phyloP scores from a whole-genome alignment of 2,113 vertebrate genomes.

The Numenius arquata region DNA sequence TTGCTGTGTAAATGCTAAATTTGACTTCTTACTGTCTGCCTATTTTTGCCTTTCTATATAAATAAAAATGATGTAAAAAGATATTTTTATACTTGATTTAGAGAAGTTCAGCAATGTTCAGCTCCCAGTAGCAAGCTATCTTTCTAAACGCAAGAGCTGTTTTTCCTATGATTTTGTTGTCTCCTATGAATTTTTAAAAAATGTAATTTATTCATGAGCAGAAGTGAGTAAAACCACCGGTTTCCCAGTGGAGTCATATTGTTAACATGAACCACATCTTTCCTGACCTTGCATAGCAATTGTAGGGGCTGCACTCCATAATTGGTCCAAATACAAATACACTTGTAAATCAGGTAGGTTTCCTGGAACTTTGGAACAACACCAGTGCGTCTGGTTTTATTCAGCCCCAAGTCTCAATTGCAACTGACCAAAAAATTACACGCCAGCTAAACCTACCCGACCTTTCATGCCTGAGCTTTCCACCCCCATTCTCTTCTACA shows the following conservation, averaged over 20 bases:
- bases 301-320: not conserved
- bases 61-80: slow-evolving; percentile 11
- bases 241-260: not conserved
- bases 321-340: not conserved
- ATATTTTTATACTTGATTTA: slow-evolving; percentile 35
- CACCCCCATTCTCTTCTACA: not conserved
- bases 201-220: slow-evolving; percentile 47
- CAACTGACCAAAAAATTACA: not conserved
- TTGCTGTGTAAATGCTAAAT: not conserved
- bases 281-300: slow-evolving; percentile 9
- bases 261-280: slow-evolving; percentile 23
- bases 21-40: not conserved
- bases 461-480: not conserved
- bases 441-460: not conserved
- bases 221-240: not conserved
- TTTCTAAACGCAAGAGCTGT: slow-evolving; percentile 5
- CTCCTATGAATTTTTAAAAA: slow-evolving; percentile 4
- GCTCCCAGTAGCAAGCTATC: not conserved
- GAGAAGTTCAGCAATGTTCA: not conserved
- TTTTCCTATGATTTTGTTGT: slow-evolving; percentile 21
- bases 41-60: not conserved
- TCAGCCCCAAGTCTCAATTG: not conserved
- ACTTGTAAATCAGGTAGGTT: slow-evolving; percentile 1
- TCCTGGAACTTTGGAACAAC: not conserved
- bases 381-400: not conserved